phyloP scores from a whole-genome alignment of 2,888 invertebrate species.

The Bhutanitis thaidina region DNA sequence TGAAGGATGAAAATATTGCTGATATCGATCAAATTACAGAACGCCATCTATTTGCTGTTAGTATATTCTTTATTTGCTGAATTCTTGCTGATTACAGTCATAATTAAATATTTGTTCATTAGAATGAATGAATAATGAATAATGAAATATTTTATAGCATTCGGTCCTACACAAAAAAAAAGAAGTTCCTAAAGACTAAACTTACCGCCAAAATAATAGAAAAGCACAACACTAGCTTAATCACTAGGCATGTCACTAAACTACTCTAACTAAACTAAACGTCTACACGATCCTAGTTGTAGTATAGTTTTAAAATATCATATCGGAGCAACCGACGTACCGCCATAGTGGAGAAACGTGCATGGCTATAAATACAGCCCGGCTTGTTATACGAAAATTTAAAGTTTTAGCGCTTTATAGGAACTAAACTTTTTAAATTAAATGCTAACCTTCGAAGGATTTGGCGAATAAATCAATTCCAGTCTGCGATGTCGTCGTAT shows the following conservation, averaged over 20 bases:
- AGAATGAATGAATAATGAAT: no score
- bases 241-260: constrained; percentile 16
- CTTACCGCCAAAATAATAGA: constrained; percentile 20
- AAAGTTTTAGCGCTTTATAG: constrained; percentile 10
- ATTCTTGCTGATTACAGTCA: no score
- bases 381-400: constrained; percentile 12
- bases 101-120: no score
- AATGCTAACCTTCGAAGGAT: no score
- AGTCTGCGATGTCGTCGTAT: no score
- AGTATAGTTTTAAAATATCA: constrained; percentile 36
- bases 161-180: not conserved
- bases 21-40: no score
- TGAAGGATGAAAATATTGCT: no score
- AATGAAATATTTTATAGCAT: no score
- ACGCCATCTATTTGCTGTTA: no score
- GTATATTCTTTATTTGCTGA: no score
- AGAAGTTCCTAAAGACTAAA: not conserved
- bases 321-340: constrained; percentile 23
- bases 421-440: not conserved
- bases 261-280: constrained; percentile 25
- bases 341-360: constrained; percentile 27
- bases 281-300: constrained; percentile 31
- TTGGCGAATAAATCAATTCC: no score
- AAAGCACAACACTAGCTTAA: constrained; percentile 18
- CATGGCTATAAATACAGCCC: constrained; percentile 30